These are phyloP conservation scores for Acanthochromis polyacanthus DNA, from an alignment of 2,113 vertebrate genomes.

Conservation along the genomic window DNA sequence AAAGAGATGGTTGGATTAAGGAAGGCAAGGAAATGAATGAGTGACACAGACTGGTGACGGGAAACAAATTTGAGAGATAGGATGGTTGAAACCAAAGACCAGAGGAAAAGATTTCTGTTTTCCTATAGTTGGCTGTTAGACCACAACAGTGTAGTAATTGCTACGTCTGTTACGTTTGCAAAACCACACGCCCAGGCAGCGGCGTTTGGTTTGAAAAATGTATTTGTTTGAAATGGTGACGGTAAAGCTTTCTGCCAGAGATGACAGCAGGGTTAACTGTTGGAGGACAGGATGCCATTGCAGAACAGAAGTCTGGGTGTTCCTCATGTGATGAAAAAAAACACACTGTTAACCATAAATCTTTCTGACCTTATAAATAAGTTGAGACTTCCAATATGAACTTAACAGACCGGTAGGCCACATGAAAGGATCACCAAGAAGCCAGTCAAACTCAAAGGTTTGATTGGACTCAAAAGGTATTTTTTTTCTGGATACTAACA, in stretches of 20 bases:
- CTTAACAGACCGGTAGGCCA: conserved; percentile 44
- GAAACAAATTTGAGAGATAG: conserved; percentile 50
- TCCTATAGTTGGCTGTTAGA: conserved; percentile 28
- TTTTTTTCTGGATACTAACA: conserved; percentile 4
- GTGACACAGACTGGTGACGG: conserved; percentile 28
- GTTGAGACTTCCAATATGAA: conserved; percentile 53
- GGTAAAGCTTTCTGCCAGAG: conserved; percentile 51
- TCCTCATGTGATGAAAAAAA: conserved; percentile 58
- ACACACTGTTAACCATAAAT: conserved; percentile 59
- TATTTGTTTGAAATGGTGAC: conserved; percentile 50
- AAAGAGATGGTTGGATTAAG: conserved; percentile 8
- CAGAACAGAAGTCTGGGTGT: conserved; percentile 52
- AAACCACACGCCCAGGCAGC: conserved; percentile 71
- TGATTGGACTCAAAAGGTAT: background rate
- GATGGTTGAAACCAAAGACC: conserved; percentile 51
- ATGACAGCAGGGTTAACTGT: conserved; percentile 30
- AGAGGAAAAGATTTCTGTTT: conserved; percentile 60
- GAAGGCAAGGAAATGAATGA: conserved; percentile 14
- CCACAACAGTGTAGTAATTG: conserved; percentile 55
- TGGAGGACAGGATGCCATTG: conserved; percentile 27
- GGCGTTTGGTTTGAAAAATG: conserved; percentile 47
- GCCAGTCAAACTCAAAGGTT: background rate
- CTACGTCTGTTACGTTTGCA: conserved; percentile 57
- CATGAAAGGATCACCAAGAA: conserved; percentile 48
- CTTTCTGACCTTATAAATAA: conserved; percentile 47